A percentile compares a stretch with the other conserved stretches of the same genome.
Evolutionary conservation across 2,797 vertebrate species (phyloP).

Genomic region (Pipistrellus kuhlii): DNA sequence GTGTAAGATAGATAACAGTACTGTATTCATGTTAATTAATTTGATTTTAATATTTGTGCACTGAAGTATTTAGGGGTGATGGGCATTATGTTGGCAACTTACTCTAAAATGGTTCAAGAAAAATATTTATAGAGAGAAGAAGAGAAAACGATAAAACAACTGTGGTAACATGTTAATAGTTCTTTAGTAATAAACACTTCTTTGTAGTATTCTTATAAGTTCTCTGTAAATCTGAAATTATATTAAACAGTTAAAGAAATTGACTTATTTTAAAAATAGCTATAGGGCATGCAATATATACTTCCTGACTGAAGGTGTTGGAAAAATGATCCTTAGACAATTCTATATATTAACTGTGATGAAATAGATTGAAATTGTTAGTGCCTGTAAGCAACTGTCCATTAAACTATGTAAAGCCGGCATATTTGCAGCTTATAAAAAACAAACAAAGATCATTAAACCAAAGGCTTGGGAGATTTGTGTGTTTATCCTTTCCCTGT

Average conservation of each 20-base stretch:
- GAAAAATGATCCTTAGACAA: not conserved
- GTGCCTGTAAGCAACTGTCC: not conserved
- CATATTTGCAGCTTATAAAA: slow-evolving; percentile 40
- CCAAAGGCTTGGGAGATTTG: slow-evolving; percentile 16
- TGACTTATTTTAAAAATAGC: not conserved
- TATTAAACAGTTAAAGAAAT: not conserved
- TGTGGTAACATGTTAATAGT: not conserved
- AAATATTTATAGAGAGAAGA: not conserved
- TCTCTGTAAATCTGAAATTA: slow-evolving; percentile 31
- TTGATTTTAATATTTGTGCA: slow-evolving; percentile 15
- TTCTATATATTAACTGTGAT: not conserved
- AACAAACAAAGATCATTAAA: not conserved
- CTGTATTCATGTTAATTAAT: not conserved
- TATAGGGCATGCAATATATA: not conserved
- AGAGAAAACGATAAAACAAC: slow-evolving; percentile 8
- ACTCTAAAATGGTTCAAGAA: not conserved
- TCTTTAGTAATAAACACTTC: slow-evolving; percentile 2
- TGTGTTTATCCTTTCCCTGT: slow-evolving; percentile 30
- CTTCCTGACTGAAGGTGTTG: not conserved
- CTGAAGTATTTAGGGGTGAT: not conserved
- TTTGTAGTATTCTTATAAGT: not conserved
- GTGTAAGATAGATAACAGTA: not conserved
- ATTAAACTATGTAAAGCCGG: not conserved
- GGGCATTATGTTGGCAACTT: not conserved
- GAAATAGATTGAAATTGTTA: not conserved